phyloP scores from a whole-genome alignment of 2,113 vertebrate species.

The Thunnus maccoyii region DNA sequence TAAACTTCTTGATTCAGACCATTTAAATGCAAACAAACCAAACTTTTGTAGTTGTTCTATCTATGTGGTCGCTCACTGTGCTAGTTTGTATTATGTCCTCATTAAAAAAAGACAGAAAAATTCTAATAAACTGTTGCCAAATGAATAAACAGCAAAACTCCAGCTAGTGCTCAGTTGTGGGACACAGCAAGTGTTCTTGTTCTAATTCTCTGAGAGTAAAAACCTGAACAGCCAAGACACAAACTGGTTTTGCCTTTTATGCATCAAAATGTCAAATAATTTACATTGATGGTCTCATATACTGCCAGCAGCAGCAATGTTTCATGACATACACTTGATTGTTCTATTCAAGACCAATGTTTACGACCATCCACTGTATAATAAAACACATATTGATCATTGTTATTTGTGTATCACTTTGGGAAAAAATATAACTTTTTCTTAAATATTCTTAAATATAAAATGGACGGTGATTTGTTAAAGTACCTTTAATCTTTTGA shows the following conservation, averaged over 20 bases:
- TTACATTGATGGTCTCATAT: conserved; percentile 92
- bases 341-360: conserved; percentile 91
- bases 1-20: conserved; percentile 88
- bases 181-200: conserved; percentile 74
- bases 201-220: conserved; percentile 78
- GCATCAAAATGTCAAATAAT: conserved; percentile 91
- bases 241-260: conserved; percentile 90
- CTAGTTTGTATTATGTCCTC: conserved; percentile 94
- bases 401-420: conserved; percentile 44
- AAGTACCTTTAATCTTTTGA: not conserved
- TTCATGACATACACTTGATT: conserved; percentile 90
- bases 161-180: conserved; percentile 82
- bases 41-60: conserved; percentile 88
- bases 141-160: conserved; percentile 67
- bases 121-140: conserved; percentile 84
- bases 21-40: conserved; percentile 93
- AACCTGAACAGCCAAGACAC: conserved; percentile 89
- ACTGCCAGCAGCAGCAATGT: conserved; percentile 89
- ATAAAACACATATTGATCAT: conserved; percentile 65
- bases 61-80: conserved; percentile 89
- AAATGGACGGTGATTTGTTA: not conserved
- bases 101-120: conserved; percentile 82
- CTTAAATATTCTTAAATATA: not conserved
- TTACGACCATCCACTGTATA: conserved; percentile 95
- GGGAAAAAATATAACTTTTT: not conserved